Evolutionary conservation across 2,888 invertebrate species (phyloP).

Genomic region (Lepidonotus clava): DNA sequence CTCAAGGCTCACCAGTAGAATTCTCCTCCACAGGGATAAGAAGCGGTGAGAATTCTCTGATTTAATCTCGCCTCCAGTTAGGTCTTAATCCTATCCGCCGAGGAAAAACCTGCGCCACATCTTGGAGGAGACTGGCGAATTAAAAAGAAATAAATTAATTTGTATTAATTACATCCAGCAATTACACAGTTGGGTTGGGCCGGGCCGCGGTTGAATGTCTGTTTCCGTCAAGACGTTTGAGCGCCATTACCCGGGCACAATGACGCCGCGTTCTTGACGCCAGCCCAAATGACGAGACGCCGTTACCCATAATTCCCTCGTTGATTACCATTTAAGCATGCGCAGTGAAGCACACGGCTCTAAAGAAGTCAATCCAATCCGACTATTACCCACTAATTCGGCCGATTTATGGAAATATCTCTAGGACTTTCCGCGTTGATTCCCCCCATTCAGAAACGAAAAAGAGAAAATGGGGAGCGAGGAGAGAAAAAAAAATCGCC

Average conservation of each 20-base stretch:
- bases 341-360: conserved; percentile 41
- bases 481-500: background rate
- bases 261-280: conserved; percentile 1
- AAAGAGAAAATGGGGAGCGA: background rate
- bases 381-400: conserved; percentile 35
- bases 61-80: conserved; percentile 32
- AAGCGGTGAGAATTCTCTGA: conserved; percentile 19
- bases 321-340: conserved; percentile 53
- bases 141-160: conserved; percentile 43
- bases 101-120: conserved; percentile 37
- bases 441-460: background rate
- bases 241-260: conserved; percentile 45
- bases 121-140: conserved; percentile 16
- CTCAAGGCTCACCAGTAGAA: background rate
- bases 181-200: background rate
- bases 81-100: conserved; percentile 35
- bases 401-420: conserved; percentile 50
- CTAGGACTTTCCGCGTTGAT: conserved; percentile 24
- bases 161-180: conserved; percentile 53
- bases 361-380: conserved; percentile 48
- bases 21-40: background rate
- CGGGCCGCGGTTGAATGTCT: background rate
- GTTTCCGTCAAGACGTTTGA: conserved; percentile 41
- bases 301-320: conserved; percentile 50
- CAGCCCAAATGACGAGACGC: background rate